Conservation (phyloP, 1,140 invertebrate species). For the Heliothis subflexa region DNA sequence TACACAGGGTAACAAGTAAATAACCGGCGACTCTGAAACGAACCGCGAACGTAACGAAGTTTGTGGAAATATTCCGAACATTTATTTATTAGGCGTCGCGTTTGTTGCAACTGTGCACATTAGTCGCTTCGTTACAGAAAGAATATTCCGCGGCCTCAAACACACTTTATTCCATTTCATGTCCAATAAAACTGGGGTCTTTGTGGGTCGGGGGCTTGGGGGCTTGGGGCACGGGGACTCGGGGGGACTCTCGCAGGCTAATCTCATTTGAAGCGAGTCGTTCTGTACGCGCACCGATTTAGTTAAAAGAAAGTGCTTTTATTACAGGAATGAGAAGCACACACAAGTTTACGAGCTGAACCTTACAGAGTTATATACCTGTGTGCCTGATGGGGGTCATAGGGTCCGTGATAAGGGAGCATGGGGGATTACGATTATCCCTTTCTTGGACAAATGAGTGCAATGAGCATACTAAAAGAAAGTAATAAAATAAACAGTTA, state of each 20-base stretch:
- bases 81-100: constrained; percentile 41
- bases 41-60: constrained; percentile 33
- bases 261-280: constrained; percentile 57
- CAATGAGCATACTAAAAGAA: constrained; percentile 2
- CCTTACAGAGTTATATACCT: constrained; percentile 22
- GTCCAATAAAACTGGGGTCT: constrained; percentile 46
- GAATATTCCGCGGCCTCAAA: constrained; percentile 46
- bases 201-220: neutral
- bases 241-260: constrained; percentile 46
- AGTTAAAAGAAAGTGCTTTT: constrained; percentile 65
- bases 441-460: neutral
- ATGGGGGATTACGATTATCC: neutral
- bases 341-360: constrained; percentile 3
- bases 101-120: constrained; percentile 39
- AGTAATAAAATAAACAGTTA: constrained; percentile 25
- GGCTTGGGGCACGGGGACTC: neutral
- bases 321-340: constrained; percentile 55
- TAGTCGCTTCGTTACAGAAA: constrained; percentile 51
- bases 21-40: constrained; percentile 21
- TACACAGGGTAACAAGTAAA: constrained; percentile 39
- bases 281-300: constrained; percentile 52
- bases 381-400: constrained; percentile 3
- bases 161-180: constrained; percentile 51
- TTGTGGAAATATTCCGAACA: neutral
- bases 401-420: neutral